Evolutionary conservation across 1,140 invertebrate species (phyloP).

Genomic region (Zophobas morio): DNA sequence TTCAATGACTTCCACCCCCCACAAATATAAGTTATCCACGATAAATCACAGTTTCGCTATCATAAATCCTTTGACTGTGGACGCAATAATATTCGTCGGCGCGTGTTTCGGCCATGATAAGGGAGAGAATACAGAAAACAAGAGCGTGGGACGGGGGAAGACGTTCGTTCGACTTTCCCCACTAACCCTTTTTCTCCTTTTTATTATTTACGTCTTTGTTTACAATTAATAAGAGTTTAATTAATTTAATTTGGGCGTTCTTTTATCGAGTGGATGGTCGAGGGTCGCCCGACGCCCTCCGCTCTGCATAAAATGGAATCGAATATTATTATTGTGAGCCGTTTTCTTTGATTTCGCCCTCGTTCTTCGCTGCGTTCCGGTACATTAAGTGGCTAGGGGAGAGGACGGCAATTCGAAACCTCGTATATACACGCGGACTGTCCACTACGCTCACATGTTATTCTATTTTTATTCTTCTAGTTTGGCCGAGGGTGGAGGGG

Average conservation of each 20-base stretch:
- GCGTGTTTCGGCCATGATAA: conserved; percentile 42
- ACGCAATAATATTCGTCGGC: conserved; percentile 37
- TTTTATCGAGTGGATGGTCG: not conserved
- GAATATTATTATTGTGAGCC: conserved; percentile 10
- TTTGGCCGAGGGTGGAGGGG: not conserved
- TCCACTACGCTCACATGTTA: conserved; percentile 8
- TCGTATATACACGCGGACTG: conserved; percentile 11
- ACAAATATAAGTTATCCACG: conserved; percentile 10
- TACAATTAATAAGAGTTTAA: conserved; percentile 30
- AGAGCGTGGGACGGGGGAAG: not conserved
- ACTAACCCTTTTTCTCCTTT: conserved; percentile 22
- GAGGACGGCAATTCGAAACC: conserved; percentile 14
- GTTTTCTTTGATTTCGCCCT: conserved; percentile 35
- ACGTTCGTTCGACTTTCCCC: not conserved
- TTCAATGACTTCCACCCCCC: conserved; percentile 14
- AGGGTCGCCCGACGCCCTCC: conserved; percentile 6
- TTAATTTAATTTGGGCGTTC: conserved; percentile 15
- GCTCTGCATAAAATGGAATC: not conserved
- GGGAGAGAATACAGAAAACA: conserved; percentile 16
- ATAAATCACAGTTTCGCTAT: conserved; percentile 29
- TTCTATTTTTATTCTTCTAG: conserved; percentile 21
- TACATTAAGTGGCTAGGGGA: conserved; percentile 27
- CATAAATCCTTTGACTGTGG: conserved; percentile 30
- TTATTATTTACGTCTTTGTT: conserved; percentile 37
- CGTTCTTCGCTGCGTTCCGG: conserved; percentile 16